Percentiles rank a stretch among this genome's conserved stretches.
phyloP scores from a whole-genome alignment of 1,140 invertebrate species.

The Vollenhovia emeryi region DNA sequence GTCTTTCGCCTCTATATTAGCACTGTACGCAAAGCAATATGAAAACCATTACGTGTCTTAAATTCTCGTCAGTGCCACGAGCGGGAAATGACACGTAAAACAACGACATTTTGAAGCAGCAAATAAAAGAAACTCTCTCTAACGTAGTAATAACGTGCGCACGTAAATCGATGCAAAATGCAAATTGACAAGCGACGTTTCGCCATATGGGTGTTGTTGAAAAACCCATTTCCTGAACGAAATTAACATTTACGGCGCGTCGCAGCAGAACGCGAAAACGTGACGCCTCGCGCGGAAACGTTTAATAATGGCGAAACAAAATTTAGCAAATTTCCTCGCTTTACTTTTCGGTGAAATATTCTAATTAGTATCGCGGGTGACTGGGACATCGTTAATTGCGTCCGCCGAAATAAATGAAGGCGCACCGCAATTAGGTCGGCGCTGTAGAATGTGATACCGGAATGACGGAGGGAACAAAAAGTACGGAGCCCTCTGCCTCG shows the following conservation, averaged over 20 bases:
- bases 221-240: constrained; percentile 23
- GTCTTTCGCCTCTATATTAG: constrained; percentile 15
- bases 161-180: constrained; percentile 9
- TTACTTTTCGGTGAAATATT: constrained; percentile 24
- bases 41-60: constrained; percentile 5
- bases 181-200: constrained; percentile 17
- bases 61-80: background rate
- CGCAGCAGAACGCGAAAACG: background rate
- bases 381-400: constrained; percentile 23
- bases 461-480: constrained; percentile 10
- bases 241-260: constrained; percentile 34
- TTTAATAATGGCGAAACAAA: constrained; percentile 23
- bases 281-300: background rate
- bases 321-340: constrained; percentile 17
- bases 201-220: constrained; percentile 15
- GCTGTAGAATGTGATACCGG: background rate
- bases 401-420: constrained; percentile 19
- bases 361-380: constrained; percentile 8
- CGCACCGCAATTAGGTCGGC: constrained; percentile 21
- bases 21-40: background rate
- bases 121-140: background rate
- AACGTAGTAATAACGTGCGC: background rate
- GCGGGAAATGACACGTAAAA: background rate
- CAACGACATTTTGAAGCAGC: background rate
- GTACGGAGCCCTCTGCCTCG: background rate